Evolutionary conservation across 2,113 vertebrate species (phyloP).

Genomic region (Lepidothrix coronata): DNA sequence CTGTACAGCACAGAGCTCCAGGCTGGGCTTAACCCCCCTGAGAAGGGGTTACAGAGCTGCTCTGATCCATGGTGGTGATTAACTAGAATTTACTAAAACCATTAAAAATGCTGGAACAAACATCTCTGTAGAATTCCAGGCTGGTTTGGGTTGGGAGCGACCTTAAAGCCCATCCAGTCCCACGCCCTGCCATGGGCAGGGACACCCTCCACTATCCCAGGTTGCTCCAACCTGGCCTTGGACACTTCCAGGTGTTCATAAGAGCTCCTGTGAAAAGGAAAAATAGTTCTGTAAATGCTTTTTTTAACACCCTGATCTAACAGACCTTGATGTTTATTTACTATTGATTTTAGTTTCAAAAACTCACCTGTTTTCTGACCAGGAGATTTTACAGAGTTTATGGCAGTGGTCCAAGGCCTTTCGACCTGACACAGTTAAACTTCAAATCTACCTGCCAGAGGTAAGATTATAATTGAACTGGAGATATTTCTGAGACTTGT

Average conservation of each 20-base stretch:
- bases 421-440: constrained; percentile 79
- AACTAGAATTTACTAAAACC: accelerated
- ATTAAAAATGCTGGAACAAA: accelerated
- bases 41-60: accelerated
- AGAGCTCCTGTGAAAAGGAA: accelerated
- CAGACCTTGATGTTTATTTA: accelerated
- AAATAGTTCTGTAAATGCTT: accelerated
- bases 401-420: constrained; percentile 73
- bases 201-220: not conserved
- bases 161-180: not conserved
- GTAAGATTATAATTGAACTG: constrained; percentile 42
- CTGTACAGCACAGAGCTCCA: not conserved
- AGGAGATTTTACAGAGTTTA: constrained; percentile 88
- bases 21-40: not conserved
- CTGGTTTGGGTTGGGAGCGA: not conserved
- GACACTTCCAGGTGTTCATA: accelerated
- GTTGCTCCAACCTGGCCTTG: not conserved
- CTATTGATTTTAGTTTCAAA: not conserved
- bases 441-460: constrained; percentile 86
- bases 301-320: accelerated
- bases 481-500: too few relatives aligned
- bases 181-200: not conserved
- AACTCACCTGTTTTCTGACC: not conserved
- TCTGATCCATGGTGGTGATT: accelerated
- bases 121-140: accelerated